phyloP scores from a whole-genome alignment of 2,113 vertebrate species.

The Elachura formosa region DNA sequence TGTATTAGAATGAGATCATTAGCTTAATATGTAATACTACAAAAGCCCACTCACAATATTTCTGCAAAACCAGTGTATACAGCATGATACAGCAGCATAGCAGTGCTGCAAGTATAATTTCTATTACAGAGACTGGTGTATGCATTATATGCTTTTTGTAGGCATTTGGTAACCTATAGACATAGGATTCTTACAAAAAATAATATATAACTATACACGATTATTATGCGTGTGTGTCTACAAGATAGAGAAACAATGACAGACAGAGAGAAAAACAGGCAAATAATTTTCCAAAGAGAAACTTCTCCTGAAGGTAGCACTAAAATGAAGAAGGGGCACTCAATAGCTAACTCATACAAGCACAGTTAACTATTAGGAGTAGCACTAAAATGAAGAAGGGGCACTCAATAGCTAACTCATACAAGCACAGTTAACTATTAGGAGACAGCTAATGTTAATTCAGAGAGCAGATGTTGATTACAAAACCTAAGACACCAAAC shows the following conservation, averaged over 20 bases:
- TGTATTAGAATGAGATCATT: neutral
- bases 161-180: neutral
- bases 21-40: neutral
- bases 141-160: too few species aligned
- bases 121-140: neutral
- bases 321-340: too few species aligned
- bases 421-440: too few species aligned
- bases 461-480: too few species aligned
- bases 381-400: too few species aligned
- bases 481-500: too few species aligned
- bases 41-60: neutral
- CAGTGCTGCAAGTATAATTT: neutral
- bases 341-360: too few species aligned
- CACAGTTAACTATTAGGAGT: too few species aligned
- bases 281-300: neutral
- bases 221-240: neutral
- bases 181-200: neutral
- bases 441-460: too few species aligned
- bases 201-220: too few species aligned
- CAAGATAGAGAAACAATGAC: neutral
- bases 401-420: too few species aligned
- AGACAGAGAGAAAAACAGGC: neutral
- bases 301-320: neutral
- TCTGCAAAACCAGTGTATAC: neutral
- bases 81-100: neutral